These are phyloP conservation scores for Spongia lamella DNA, from an alignment of 37 sponge, comb jelly and placozoan genomes.

Conservation along the genomic window DNA sequence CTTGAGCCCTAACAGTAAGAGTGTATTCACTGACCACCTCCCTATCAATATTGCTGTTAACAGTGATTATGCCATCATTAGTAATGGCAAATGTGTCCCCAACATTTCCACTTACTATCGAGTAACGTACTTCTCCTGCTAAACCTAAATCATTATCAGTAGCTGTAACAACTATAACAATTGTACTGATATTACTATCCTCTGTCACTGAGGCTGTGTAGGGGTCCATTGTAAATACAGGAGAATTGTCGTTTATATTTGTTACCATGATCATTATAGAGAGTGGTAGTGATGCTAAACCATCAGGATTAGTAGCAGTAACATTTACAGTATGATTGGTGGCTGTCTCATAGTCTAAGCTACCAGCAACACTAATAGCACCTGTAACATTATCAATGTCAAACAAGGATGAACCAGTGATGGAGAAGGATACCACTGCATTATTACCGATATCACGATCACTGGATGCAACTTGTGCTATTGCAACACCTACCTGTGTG, in stretches of 20 bases:
- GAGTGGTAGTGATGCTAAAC: constrained; percentile 7
- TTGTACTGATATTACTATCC: constrained; percentile 4
- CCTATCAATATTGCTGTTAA: constrained; percentile 36
- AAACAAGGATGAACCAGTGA: too few relatives aligned
- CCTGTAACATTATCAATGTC: too few relatives aligned
- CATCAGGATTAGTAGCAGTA: constrained; percentile 44
- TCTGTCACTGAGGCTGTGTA: constrained; percentile 52
- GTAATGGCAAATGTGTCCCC: constrained; percentile 22
- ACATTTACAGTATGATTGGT: constrained; percentile 26
- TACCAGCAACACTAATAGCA: too few relatives aligned
- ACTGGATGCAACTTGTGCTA: not conserved
- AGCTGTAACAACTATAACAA: constrained; percentile 13
- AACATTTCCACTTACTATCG: constrained; percentile 20
- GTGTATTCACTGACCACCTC: constrained; percentile 24
- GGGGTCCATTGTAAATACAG: constrained; percentile 32
- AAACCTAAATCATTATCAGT: constrained; percentile 55
- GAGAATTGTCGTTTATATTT: constrained; percentile 59
- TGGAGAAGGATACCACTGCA: not conserved
- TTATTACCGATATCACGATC: constrained; percentile 1
- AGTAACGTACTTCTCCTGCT: constrained; percentile 9
- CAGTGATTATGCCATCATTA: not conserved
- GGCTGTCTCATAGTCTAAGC: too few relatives aligned
- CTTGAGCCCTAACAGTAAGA: constrained; percentile 42
- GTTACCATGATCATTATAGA: constrained; percentile 19
- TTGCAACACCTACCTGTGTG: not conserved